Conservation (phyloP, 2,797 vertebrate species). For the Sciurus vulgaris region DNA sequence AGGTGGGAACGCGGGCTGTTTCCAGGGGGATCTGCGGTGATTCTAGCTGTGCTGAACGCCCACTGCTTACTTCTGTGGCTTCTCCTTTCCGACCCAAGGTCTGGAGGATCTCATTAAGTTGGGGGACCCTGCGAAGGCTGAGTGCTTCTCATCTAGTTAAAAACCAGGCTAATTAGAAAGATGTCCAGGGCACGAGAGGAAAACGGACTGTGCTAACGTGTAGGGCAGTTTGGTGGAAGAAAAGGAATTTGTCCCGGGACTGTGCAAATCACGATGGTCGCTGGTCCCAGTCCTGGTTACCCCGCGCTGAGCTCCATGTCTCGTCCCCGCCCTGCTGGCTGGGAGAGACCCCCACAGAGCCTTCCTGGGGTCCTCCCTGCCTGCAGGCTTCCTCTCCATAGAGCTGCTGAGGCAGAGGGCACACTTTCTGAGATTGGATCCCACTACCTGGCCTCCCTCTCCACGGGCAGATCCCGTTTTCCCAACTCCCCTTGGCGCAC, state of each 20-base stretch:
- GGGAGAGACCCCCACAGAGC: background rate
- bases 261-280: background rate
- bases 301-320: too few relatives aligned
- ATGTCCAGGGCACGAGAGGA: slow-evolving; percentile 41
- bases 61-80: slow-evolving; percentile 80
- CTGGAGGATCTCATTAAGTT: slow-evolving; percentile 79
- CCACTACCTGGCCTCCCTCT: too few relatives aligned
- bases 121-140: background rate
- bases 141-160: slow-evolving; percentile 77
- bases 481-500: fast-evolving
- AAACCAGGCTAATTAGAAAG: slow-evolving; percentile 76
- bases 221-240: background rate
- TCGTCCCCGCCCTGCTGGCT: background rate
- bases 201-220: slow-evolving; percentile 15
- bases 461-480: fast-evolving
- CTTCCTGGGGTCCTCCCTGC: background rate
- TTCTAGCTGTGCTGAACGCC: slow-evolving; percentile 68
- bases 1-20: background rate
- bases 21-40: slow-evolving; percentile 67
- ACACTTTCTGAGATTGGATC: background rate
- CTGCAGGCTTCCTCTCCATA: background rate
- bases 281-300: background rate
- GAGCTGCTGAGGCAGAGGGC: background rate
- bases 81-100: slow-evolving; percentile 76
- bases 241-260: background rate